phyloP scores from a whole-genome alignment of 2,113 vertebrate species.

The Cryptoleucopteryx plumbea region DNA sequence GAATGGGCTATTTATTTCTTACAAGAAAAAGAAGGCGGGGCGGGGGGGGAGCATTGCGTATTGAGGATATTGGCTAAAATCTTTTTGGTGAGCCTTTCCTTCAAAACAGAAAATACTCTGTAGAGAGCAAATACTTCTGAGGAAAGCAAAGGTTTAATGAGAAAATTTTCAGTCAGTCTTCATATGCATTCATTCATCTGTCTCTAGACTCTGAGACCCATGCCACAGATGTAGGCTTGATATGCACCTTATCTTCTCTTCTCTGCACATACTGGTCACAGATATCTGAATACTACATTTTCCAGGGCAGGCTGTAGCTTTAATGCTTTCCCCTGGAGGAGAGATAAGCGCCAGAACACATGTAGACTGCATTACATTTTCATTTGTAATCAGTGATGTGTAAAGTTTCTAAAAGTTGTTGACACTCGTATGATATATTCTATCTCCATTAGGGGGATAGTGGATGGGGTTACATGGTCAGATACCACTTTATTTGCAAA shows the following conservation, averaged over 20 bases:
- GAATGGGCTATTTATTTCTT: not conserved
- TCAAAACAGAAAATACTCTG: not conserved
- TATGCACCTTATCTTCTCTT: slow-evolving; percentile 13
- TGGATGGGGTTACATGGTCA: not conserved
- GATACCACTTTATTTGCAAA: not conserved
- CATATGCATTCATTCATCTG: not conserved
- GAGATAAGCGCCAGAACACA: slow-evolving; percentile 25
- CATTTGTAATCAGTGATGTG: slow-evolving; percentile 19
- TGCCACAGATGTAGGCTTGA: not conserved
- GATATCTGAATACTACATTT: slow-evolving; percentile 22
- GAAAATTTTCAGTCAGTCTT: not conserved
- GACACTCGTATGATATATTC: not conserved
- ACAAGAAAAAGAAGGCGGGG: not conserved
- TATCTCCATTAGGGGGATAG: not conserved
- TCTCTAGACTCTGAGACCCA: not conserved
- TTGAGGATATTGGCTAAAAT: not conserved
- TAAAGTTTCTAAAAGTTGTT: slow-evolving; percentile 36
- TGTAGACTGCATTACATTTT: slow-evolving; percentile 24
- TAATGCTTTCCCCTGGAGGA: slow-evolving; percentile 4
- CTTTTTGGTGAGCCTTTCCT: not conserved
- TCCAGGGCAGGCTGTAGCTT: slow-evolving; percentile 7
- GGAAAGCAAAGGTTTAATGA: not conserved
- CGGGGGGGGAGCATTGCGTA: not conserved
- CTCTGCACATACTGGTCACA: not conserved
- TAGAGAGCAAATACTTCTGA: not conserved